These are phyloP conservation scores for Cottoperca gobio DNA, from an alignment of 2,797 vertebrate genomes.

Conservation along the genomic window DNA sequence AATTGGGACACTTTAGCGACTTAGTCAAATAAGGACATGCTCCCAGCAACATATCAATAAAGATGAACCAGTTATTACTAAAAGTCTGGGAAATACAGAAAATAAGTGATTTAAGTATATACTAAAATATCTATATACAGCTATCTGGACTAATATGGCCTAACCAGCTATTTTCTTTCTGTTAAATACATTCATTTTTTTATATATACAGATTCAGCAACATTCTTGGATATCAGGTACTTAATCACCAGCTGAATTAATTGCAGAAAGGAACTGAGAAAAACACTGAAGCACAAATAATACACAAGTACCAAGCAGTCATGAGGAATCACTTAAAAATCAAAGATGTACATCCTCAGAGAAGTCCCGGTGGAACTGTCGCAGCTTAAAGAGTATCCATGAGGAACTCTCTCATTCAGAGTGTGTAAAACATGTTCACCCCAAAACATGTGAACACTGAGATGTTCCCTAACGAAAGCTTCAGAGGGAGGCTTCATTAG, in stretches of 20 bases:
- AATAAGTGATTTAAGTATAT: not conserved
- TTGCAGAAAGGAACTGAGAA: conserved; percentile 9
- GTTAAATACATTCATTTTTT: too few relatives aligned
- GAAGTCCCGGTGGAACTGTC: conserved; percentile 36
- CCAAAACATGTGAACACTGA: conserved; percentile 58
- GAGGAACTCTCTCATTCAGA: conserved; percentile 47
- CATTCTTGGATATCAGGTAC: not conserved
- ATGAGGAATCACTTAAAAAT: conserved; percentile 43
- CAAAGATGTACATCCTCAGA: conserved; percentile 46
- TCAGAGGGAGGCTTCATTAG: conserved; percentile 68
- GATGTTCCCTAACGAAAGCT: conserved; percentile 64
- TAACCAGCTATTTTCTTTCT: too few relatives aligned
- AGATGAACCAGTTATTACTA: not conserved
- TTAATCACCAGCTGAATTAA: conserved; percentile 13
- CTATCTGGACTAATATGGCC: not conserved
- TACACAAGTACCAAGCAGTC: conserved; percentile 13
- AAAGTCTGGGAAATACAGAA: not conserved
- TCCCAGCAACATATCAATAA: not conserved
- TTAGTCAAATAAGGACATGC: too few relatives aligned
- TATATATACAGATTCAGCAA: not conserved
- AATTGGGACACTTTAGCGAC: not conserved
- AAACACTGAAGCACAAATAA: conserved; percentile 20
- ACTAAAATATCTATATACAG: not conserved
- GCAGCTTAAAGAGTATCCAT: conserved; percentile 50
- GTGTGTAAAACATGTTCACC: conserved; percentile 59